A percentile compares a stretch with the other conserved stretches of the same genome.
Evolutionary conservation across 2,888 invertebrate genomes (phyloP).

Genomic region (Eutolmus rufibarbis): DNA sequence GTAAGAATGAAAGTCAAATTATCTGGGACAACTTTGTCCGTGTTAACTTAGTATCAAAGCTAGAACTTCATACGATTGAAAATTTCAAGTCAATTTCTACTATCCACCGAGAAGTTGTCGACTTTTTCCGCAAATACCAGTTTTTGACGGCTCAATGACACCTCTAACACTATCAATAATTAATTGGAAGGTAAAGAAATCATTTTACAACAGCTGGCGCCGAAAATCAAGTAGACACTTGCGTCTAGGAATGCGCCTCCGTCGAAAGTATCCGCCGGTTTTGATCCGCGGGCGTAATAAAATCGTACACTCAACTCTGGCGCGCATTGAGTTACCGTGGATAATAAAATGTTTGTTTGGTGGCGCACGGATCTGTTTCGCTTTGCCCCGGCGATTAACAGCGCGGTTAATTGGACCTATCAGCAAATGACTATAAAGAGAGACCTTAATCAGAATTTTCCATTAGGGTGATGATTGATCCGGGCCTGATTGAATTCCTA

Average conservation of each 20-base stretch:
- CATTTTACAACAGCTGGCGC: slow-evolving; percentile 21
- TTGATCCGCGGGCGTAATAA: not conserved
- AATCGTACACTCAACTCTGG: not conserved
- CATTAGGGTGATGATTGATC: slow-evolving; percentile 34
- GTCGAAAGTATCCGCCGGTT: not conserved
- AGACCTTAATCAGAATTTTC: slow-evolving; percentile 19
- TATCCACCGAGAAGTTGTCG: not conserved
- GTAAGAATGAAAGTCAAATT: too few relatives aligned
- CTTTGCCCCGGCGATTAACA: not conserved
- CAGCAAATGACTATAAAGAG: slow-evolving; percentile 25
- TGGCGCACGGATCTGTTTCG: not conserved
- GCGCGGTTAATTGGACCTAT: slow-evolving; percentile 24
- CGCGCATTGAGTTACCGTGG: not conserved
- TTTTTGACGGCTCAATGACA: not conserved
- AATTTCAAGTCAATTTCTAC: too few relatives aligned
- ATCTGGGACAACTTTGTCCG: too few relatives aligned
- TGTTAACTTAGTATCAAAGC: too few relatives aligned
- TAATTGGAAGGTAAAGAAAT: not conserved
- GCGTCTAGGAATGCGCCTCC: not conserved
- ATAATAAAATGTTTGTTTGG: slow-evolving; percentile 22
- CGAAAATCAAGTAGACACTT: not conserved
- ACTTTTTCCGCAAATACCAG: not conserved
- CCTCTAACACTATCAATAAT: not conserved
- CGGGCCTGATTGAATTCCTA: not conserved
- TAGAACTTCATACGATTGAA: too few relatives aligned